A percentile compares a stretch with the other conserved stretches of the same genome.
phyloP scores from a whole-genome alignment of 1,140 invertebrate species.

The Hyles vespertilio region DNA sequence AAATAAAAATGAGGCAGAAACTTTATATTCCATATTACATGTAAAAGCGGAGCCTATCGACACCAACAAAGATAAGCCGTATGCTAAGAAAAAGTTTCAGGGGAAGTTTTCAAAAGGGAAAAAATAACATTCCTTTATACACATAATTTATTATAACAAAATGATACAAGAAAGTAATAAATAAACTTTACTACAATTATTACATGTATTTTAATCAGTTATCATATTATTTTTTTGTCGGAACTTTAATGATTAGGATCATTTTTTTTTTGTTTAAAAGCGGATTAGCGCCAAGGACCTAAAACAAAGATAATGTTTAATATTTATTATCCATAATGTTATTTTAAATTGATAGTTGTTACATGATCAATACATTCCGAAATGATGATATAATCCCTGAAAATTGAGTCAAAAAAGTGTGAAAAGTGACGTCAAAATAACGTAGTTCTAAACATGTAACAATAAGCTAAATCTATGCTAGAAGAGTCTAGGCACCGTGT shows the following conservation, averaged over 20 bases:
- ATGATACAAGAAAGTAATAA: slow-evolving; percentile 12
- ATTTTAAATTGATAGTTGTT: no score
- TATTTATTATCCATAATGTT: no score
- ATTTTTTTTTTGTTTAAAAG: slow-evolving; percentile 1
- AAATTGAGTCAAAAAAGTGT: no score
- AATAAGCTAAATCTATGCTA: no score
- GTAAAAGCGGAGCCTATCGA: slow-evolving; percentile 75
- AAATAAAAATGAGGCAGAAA: slow-evolving; percentile 79
- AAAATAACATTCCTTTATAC: slow-evolving; percentile 28
- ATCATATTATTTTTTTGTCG: neutral
- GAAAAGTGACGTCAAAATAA: no score
- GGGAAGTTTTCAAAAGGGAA: slow-evolving; percentile 41
- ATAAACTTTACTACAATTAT: slow-evolving; percentile 15
- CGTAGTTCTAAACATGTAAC: no score
- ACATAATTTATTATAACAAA: slow-evolving; percentile 15
- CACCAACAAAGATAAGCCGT: slow-evolving; percentile 49
- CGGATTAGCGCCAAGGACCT: slow-evolving; percentile 46
- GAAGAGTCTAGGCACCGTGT: no score
- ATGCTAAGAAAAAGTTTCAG: slow-evolving; percentile 49
- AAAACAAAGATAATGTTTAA: slow-evolving; percentile 31
- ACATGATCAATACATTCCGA: no score
- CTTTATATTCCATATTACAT: slow-evolving; percentile 79
- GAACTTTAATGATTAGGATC: no score
- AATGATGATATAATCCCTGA: no score
- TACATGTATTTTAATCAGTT: slow-evolving; percentile 5